These are phyloP conservation scores for Rugalucina vietnamica DNA, from an alignment of 2,888 invertebrate species.

Conservation along the genomic window DNA sequence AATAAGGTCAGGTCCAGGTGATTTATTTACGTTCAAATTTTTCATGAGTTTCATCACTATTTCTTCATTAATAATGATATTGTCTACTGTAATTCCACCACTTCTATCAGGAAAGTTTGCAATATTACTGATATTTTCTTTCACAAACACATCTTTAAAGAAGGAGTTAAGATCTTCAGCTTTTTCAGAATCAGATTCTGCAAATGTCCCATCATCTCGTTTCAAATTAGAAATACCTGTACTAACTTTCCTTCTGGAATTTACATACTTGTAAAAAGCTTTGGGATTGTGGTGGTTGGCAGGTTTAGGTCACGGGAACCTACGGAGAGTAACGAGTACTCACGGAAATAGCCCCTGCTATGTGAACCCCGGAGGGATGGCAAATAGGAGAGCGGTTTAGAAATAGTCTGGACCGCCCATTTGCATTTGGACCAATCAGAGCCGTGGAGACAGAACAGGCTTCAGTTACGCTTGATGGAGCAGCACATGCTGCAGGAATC, in stretches of 20 bases:
- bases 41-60: background rate
- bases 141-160: slow-evolving; percentile 15
- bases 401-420: too few relatives aligned
- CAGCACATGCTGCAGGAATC: too few relatives aligned
- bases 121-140: background rate
- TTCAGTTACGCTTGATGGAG: too few relatives aligned
- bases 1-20: slow-evolving; percentile 13
- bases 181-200: slow-evolving; percentile 18
- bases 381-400: too few relatives aligned
- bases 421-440: too few relatives aligned
- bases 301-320: too few relatives aligned
- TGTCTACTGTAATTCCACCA: background rate
- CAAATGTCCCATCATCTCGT: background rate
- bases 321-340: too few relatives aligned
- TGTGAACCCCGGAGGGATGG: too few relatives aligned
- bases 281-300: too few relatives aligned
- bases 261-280: slow-evolving; percentile 20
- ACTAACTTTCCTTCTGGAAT: background rate
- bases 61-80: background rate
- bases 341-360: too few relatives aligned
- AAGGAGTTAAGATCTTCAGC: slow-evolving; percentile 17
- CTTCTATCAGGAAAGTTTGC: slow-evolving; percentile 13
- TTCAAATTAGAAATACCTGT: slow-evolving; percentile 10
- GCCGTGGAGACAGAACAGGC: too few relatives aligned
- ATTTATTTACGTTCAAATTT: background rate